phyloP scores from a whole-genome alignment of 1,140 invertebrate species.

The Drosophila gunungcola region DNA sequence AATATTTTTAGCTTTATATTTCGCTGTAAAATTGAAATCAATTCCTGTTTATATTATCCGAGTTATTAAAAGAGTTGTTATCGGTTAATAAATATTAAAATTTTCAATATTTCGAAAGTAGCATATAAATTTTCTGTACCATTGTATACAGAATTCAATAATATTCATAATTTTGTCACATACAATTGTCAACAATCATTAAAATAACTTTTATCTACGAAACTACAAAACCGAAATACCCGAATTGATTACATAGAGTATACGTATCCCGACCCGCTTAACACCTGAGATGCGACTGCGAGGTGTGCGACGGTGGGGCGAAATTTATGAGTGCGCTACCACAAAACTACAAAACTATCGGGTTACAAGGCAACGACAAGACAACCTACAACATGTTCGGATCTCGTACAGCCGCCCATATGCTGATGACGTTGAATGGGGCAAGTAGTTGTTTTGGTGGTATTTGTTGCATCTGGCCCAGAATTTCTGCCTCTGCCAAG shows the following conservation, averaged over 20 bases:
- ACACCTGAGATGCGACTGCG: slow-evolving; percentile 69
- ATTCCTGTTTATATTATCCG: neutral
- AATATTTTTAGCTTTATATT: neutral
- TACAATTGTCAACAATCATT: too few species aligned
- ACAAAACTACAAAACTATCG: slow-evolving; percentile 81
- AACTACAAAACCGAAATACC: neutral
- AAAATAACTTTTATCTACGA: too few species aligned
- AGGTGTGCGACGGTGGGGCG: slow-evolving; percentile 31
- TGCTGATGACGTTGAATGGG: slow-evolving; percentile 71
- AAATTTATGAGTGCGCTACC: slow-evolving; percentile 82
- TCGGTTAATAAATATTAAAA: neutral
- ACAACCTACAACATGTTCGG: slow-evolving; percentile 80
- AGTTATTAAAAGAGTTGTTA: neutral
- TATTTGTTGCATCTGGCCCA: slow-evolving; percentile 2
- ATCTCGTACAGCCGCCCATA: slow-evolving; percentile 61
- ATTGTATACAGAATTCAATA: too few species aligned
- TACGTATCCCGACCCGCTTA: slow-evolving; percentile 51
- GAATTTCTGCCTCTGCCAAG: slow-evolving; percentile 41
- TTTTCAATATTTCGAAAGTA: too few species aligned
- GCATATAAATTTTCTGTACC: too few species aligned
- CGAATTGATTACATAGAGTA: slow-evolving; percentile 25
- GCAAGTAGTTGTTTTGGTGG: slow-evolving; percentile 39
- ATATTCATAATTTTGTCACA: neutral
- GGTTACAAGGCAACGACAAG: slow-evolving; percentile 79
- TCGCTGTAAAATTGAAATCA: neutral